Conservation (phyloP, 2,888 invertebrate species). For the Opisthograptis luteolata region DNA sequence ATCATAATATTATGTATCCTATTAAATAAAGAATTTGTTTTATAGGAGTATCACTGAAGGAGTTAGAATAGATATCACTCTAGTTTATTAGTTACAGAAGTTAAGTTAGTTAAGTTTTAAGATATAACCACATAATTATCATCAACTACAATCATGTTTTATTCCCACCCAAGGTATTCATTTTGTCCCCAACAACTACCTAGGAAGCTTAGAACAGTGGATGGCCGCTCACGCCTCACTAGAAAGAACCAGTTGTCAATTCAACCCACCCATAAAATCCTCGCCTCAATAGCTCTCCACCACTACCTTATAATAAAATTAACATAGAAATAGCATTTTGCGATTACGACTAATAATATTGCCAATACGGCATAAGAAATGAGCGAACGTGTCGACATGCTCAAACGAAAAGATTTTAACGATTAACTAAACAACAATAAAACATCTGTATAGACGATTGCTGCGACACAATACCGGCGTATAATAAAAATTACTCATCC, state of each 20-base stretch:
- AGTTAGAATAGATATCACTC: too few relatives aligned
- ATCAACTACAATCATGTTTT: too few relatives aligned
- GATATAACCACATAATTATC: too few relatives aligned
- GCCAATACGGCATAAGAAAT: conserved; percentile 13
- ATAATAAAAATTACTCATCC: conserved; percentile 81
- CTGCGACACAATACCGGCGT: conserved; percentile 59
- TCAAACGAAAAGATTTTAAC: conserved; percentile 47
- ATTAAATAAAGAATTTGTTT: too few relatives aligned
- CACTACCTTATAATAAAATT: conserved; percentile 20
- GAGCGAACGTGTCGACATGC: conserved; percentile 31
- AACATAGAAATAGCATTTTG: conserved; percentile 24
- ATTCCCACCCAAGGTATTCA: too few relatives aligned
- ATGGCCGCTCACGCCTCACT: conserved; percentile 17
- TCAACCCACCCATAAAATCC: conserved; percentile 14
- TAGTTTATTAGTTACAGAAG: too few relatives aligned
- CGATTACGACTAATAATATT: conserved; percentile 16
- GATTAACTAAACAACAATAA: conserved; percentile 50
- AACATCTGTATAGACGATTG: conserved; percentile 51
- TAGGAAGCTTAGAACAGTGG: background rate
- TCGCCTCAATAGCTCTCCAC: conserved; percentile 1
- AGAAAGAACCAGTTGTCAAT: conserved; percentile 20
- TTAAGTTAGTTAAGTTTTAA: too few relatives aligned
- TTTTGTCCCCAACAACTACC: too few relatives aligned
- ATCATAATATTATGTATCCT: too few relatives aligned
- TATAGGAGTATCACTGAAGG: too few relatives aligned